Percentiles rank a stretch among this genome's conserved stretches.
These are phyloP conservation scores for Mastigias papua DNA, from an alignment of 30 jellyfish, hydroid and myxozoan species.

Conservation along the genomic window DNA sequence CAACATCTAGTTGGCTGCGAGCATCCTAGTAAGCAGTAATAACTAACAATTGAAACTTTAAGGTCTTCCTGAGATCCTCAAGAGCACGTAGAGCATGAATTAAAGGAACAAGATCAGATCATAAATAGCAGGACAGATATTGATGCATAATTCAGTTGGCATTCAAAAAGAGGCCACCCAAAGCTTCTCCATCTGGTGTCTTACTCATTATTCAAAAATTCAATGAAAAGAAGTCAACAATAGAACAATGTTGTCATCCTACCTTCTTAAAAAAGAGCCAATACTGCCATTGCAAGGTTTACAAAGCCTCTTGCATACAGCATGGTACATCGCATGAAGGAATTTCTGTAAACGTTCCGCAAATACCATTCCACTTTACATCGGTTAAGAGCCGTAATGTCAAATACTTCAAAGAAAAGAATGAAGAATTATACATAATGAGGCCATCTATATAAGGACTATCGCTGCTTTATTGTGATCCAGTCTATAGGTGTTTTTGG, in stretches of 20 bases:
- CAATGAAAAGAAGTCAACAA: not conserved
- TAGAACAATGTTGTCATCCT: not conserved
- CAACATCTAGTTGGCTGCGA: no score
- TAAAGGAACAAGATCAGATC: no score
- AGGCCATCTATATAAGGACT: no score
- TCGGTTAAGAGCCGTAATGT: not conserved
- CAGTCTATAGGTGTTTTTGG: no score
- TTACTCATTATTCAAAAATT: not conserved
- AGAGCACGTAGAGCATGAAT: no score
- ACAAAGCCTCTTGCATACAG: constrained; percentile 26
- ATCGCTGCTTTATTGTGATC: no score
- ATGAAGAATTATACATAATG: no score
- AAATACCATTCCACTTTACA: not conserved
- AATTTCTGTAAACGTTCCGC: not conserved
- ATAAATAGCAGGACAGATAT: not conserved
- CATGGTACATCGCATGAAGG: constrained; percentile 15
- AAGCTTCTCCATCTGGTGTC: constrained; percentile 3
- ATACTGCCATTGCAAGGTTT: not conserved
- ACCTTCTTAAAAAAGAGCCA: not conserved
- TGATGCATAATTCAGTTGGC: constrained; percentile 13
- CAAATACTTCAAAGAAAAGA: not conserved
- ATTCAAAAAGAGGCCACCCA: constrained; percentile 26
- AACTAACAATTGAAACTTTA: no score
- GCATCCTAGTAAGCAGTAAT: no score
- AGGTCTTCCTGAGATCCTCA: no score